Conservation (phyloP, 2,113 vertebrate genomes). For the Manacus vitellinus region DNA sequence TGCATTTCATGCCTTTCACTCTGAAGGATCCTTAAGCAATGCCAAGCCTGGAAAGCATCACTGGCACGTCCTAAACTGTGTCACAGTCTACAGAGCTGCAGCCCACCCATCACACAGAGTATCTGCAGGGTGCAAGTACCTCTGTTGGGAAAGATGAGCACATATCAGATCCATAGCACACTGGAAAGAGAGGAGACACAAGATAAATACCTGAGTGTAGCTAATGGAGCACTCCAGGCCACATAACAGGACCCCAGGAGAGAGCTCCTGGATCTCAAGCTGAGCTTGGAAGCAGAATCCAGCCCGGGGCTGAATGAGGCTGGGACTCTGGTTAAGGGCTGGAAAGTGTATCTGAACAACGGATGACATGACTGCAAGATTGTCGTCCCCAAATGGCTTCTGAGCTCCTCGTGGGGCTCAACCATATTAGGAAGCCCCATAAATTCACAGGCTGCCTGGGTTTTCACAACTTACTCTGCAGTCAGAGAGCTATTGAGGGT, state of each 20-base stretch:
- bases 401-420: neutral
- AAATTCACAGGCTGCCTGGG: neutral
- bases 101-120: neutral
- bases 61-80: rapidly evolving
- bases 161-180: rapidly evolving
- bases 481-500: neutral
- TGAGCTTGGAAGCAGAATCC: neutral
- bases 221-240: neutral
- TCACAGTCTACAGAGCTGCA: neutral
- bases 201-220: neutral
- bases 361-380: neutral
- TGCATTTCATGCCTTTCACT: neutral
- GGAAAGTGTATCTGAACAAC: neutral
- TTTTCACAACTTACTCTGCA: neutral
- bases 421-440: neutral
- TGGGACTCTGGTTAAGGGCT: neutral
- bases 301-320: rapidly evolving
- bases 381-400: neutral
- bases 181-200: rapidly evolving
- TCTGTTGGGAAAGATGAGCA: neutral
- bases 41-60: neutral
- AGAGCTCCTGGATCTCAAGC: neutral
- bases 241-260: neutral
- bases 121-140: neutral
- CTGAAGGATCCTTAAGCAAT: neutral